Evolutionary conservation across 2,113 vertebrate genomes (phyloP).

Genomic region (Gambusia affinis): DNA sequence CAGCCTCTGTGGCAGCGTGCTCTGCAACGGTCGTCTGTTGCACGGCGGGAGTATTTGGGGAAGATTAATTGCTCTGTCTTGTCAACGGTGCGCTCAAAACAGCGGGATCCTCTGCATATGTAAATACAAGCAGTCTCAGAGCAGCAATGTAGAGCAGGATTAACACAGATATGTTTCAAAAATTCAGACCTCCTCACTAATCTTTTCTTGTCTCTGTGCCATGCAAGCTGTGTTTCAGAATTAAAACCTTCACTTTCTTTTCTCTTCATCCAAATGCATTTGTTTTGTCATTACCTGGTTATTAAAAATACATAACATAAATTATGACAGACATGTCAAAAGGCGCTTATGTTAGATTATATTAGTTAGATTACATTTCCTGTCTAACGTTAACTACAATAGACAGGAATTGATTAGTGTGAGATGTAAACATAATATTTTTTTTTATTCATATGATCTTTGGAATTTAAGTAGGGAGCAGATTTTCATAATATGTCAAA

Average conservation of each 20-base stretch:
- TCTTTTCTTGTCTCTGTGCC: constrained; percentile 79
- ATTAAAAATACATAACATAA: constrained; percentile 12
- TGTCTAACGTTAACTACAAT: no score
- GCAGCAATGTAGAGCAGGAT: constrained; percentile 84
- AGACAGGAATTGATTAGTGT: not conserved
- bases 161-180: constrained; percentile 82
- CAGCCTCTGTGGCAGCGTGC: constrained; percentile 81
- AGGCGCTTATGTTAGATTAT: not conserved
- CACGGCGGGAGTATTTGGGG: constrained; percentile 86
- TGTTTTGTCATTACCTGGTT: constrained; percentile 35
- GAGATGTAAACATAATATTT: not conserved
- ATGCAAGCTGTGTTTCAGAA: constrained; percentile 60
- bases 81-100: constrained; percentile 84
- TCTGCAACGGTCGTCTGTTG: constrained; percentile 84
- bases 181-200: constrained; percentile 77
- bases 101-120: constrained; percentile 89
- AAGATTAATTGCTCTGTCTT: constrained; percentile 98
- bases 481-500: not conserved
- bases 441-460: not conserved
- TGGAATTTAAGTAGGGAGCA: not conserved
- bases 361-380: no score
- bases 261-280: constrained; percentile 54
- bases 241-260: constrained; percentile 59
- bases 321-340: constrained; percentile 23
- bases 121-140: constrained; percentile 87